phyloP scores from a whole-genome alignment of 2,797 vertebrate genomes.

The Glossophaga mutica region DNA sequence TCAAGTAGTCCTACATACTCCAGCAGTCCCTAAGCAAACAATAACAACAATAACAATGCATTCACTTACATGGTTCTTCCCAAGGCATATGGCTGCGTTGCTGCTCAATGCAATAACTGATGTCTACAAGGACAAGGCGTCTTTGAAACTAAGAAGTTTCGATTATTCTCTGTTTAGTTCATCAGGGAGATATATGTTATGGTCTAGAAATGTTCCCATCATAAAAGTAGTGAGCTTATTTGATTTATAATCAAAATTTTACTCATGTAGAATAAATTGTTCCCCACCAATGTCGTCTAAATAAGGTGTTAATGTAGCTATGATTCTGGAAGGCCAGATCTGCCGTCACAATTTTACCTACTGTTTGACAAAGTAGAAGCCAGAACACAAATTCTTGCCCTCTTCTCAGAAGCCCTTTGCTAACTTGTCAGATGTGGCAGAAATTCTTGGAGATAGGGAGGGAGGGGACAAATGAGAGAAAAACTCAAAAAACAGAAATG shows the following conservation, averaged over 20 bases:
- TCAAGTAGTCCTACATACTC: neutral
- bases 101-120: neutral
- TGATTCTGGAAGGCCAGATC: neutral
- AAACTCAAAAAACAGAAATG: neutral
- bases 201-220: neutral
- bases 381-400: slow-evolving; percentile 3
- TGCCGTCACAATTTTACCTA: neutral
- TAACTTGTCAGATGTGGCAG: neutral
- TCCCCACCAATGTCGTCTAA: neutral
- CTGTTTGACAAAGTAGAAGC: neutral
- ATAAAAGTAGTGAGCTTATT: neutral
- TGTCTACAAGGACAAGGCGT: neutral
- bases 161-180: neutral
- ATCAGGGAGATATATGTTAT: neutral
- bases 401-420: neutral
- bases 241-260: neutral
- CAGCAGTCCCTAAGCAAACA: neutral
- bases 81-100: fast-evolving
- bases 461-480: neutral
- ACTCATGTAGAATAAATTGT: neutral
- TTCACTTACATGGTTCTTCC: neutral
- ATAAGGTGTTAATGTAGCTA: neutral
- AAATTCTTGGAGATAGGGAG: neutral
- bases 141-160: neutral
- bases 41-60: neutral